These are phyloP conservation scores for Argopecten irradians DNA, from an alignment of 1,140 invertebrate genomes.

Conservation along the genomic window DNA sequence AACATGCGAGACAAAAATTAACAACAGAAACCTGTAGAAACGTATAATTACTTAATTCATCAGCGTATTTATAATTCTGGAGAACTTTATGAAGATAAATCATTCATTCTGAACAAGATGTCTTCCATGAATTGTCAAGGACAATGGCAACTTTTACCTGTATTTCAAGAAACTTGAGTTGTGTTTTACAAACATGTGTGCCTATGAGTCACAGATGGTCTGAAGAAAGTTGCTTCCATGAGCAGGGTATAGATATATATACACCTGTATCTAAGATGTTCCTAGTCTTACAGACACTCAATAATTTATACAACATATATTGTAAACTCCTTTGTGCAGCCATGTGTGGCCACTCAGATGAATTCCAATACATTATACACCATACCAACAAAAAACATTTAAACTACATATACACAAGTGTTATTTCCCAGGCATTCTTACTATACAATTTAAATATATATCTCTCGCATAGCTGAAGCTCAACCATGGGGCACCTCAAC, in stretches of 20 bases:
- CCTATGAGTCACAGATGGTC: background rate
- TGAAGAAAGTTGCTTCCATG: background rate
- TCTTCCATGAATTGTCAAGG: background rate
- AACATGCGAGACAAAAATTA: no score
- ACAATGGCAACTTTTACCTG: background rate
- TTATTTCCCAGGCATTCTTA: slow-evolving; percentile 16
- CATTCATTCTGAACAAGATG: background rate
- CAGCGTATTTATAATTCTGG: background rate
- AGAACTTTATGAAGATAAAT: background rate
- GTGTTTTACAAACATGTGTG: background rate
- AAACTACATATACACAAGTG: slow-evolving; percentile 17
- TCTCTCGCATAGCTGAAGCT: background rate
- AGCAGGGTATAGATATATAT: slow-evolving; percentile 3
- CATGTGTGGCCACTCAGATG: background rate
- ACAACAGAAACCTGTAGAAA: background rate
- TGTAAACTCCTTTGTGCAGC: background rate
- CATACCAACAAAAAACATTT: background rate
- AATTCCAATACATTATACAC: slow-evolving; percentile 18
- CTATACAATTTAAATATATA: background rate
- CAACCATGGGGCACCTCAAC: slow-evolving; percentile 6
- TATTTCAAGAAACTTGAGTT: background rate
- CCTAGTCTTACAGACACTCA: background rate
- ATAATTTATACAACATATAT: slow-evolving; percentile 13
- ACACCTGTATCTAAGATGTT: background rate
- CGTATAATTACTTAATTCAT: background rate